Conservation (phyloP, 2,797 vertebrate species). For the Tympanoctomys barrerae region DNA sequence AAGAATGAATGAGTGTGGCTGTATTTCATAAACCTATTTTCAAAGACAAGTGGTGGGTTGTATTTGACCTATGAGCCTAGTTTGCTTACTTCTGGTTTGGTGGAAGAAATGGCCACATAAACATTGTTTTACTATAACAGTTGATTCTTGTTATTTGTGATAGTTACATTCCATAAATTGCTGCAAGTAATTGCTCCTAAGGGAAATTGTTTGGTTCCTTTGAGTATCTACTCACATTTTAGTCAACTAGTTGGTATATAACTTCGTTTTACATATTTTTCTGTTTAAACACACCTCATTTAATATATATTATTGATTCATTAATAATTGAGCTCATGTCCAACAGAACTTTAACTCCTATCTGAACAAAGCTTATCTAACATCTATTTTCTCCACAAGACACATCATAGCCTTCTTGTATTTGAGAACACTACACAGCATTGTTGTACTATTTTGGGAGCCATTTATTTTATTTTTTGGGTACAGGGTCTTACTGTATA, state of each 20-base stretch:
- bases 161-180: neutral
- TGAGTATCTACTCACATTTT: conserved; percentile 28
- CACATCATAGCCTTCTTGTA: neutral
- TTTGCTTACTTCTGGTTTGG: neutral
- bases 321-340: neutral
- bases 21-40: conserved; percentile 41
- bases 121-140: neutral
- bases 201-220: neutral
- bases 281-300: neutral
- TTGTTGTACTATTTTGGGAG: neutral
- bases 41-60: neutral
- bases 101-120: conserved; percentile 19
- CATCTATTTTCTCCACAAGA: neutral
- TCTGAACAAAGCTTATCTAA: neutral
- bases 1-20: neutral
- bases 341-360: neutral
- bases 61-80: neutral
- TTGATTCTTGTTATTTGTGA: conserved; percentile 1
- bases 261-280: conserved; percentile 49
- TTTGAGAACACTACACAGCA: neutral
- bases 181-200: neutral
- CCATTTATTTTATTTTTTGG: neutral
- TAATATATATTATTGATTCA: neutral
- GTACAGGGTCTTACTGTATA: neutral
- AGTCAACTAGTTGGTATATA: neutral